phyloP scores from a whole-genome alignment of 2,113 vertebrate species.

The Stigmatopora nigra region DNA sequence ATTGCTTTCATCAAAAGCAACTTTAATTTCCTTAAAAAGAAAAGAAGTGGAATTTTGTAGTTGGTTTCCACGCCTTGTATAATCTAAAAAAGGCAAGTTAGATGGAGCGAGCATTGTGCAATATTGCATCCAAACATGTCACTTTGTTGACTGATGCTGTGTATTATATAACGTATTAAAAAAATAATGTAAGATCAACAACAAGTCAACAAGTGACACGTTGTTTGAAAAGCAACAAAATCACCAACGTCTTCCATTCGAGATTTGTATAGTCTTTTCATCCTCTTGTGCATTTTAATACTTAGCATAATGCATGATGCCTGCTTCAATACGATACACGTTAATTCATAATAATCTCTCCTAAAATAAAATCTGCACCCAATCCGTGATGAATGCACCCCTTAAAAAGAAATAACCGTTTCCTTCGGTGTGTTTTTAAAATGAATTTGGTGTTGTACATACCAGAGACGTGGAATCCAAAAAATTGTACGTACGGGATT shows the following conservation, averaged over 20 bases:
- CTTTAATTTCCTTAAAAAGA: neutral
- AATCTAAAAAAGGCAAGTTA: neutral
- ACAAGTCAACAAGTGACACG: conserved; percentile 90
- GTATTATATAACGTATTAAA: conserved; percentile 77
- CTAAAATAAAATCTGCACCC: neutral
- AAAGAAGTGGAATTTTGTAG: neutral
- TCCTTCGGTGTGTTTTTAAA: too few relatives aligned
- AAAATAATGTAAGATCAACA: neutral
- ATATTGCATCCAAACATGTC: conserved; percentile 76
- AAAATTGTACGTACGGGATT: conserved; percentile 3
- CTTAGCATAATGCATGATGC: neutral
- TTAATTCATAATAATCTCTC: neutral
- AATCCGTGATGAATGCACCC: neutral
- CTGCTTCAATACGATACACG: neutral
- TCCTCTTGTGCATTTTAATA: neutral
- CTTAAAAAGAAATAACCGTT: neutral
- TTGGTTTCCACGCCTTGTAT: neutral
- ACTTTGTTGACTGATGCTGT: conserved; percentile 78
- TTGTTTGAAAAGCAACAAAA: conserved; percentile 99
- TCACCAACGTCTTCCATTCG: conserved; percentile 99
- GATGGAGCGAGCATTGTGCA: neutral
- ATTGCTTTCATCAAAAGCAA: neutral
- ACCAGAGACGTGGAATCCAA: neutral
- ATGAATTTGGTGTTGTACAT: neutral
- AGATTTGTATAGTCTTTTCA: conserved; percentile 95